phyloP scores from a whole-genome alignment of 2,888 invertebrate species.

The Phlogophora meticulosa region DNA sequence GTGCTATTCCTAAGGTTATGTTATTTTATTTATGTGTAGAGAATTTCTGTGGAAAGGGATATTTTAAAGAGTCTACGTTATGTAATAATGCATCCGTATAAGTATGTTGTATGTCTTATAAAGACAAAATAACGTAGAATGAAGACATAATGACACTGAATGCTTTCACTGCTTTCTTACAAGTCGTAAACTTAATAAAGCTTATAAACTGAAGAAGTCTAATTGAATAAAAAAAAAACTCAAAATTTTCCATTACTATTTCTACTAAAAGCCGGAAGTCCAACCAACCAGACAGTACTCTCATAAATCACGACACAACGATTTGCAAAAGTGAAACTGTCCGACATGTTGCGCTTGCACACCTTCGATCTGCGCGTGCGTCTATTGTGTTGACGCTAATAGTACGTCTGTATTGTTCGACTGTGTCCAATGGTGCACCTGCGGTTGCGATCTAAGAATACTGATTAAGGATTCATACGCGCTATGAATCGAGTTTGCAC shows the following conservation, averaged over 20 bases:
- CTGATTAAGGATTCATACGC: not conserved
- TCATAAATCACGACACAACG: conserved; percentile 57
- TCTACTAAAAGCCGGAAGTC: conserved; percentile 38
- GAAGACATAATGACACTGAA: no score
- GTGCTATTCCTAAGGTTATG: conserved; percentile 71
- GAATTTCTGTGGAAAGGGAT: conserved; percentile 27
- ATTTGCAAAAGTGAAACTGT: conserved; percentile 67
- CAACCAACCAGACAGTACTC: conserved; percentile 16
- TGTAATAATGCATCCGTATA: not conserved
- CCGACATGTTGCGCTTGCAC: conserved; percentile 66
- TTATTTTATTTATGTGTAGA: conserved; percentile 72
- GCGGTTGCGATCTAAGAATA: conserved; percentile 46
- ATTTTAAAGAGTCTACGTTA: conserved; percentile 4
- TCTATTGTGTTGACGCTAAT: conserved; percentile 75
- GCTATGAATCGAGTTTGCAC: no score
- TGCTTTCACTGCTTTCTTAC: no score
- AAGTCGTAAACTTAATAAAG: no score
- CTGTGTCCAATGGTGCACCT: conserved; percentile 67
- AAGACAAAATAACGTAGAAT: not conserved
- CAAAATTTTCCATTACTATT: not conserved
- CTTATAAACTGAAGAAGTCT: no score
- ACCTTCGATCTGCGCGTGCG: conserved; percentile 74
- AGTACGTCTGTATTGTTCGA: conserved; percentile 72
- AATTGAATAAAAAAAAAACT: not conserved
- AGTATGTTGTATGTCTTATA: not conserved